These are phyloP conservation scores for Microdon myrmicae DNA, from an alignment of 2,888 invertebrate genomes.

Conservation along the genomic window DNA sequence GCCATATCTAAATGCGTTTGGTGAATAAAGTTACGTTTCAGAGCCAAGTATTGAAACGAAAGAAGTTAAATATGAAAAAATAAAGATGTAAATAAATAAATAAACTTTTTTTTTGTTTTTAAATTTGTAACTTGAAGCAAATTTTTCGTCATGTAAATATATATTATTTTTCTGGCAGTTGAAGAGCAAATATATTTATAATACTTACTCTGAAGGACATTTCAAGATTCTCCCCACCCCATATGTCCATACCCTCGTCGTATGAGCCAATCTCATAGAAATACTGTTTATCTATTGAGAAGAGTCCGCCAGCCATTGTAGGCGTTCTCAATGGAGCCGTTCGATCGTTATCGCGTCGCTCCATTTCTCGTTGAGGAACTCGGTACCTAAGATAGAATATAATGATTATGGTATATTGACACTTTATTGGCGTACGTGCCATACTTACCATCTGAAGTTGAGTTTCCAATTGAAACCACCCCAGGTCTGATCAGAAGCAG, in stretches of 20 bases:
- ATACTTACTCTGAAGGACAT: slow-evolving; percentile 69
- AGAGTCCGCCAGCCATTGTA: slow-evolving; percentile 98
- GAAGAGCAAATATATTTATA: slow-evolving; percentile 3
- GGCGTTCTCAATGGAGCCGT: slow-evolving; percentile 94
- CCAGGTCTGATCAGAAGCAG: slow-evolving; percentile 99
- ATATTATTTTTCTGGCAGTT: no score
- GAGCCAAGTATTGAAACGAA: slow-evolving; percentile 24
- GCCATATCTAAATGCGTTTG: slow-evolving; percentile 80
- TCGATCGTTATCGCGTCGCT: slow-evolving; percentile 90
- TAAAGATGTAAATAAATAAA: slow-evolving; percentile 3
- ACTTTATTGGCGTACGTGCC: not conserved
- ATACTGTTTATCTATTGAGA: slow-evolving; percentile 94
- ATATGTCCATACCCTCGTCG: slow-evolving; percentile 99
- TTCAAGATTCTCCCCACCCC: slow-evolving; percentile 78
- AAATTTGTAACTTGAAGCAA: no score
- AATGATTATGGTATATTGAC: slow-evolving; percentile 5
- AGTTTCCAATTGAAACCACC: slow-evolving; percentile 99
- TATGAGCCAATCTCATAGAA: slow-evolving; percentile 98
- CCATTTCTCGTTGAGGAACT: slow-evolving; percentile 96
- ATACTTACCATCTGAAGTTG: slow-evolving; percentile 88
- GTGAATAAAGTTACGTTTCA: slow-evolving; percentile 34
- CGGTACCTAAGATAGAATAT: slow-evolving; percentile 78
- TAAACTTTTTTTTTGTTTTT: no score
- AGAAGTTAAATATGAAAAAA: slow-evolving; percentile 9
- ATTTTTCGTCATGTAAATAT: slow-evolving; percentile 8